Evolutionary conservation across 2,113 vertebrate species (phyloP).

Genomic region (Neomonachus schauinslandi): DNA sequence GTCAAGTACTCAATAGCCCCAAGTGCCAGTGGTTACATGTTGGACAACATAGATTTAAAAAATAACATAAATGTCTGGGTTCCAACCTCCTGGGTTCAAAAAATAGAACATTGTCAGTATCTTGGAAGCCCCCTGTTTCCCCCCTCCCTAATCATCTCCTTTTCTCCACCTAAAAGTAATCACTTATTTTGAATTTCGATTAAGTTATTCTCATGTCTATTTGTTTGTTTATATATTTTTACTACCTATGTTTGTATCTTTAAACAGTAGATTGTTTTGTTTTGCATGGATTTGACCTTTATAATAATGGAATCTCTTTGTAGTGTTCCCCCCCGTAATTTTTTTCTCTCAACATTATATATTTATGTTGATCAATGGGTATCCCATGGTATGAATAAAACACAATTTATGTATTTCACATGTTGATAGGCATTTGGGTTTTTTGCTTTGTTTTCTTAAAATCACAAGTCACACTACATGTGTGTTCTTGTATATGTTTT

Average conservation of each 20-base stretch:
- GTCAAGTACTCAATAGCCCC: background rate
- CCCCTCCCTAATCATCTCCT: background rate
- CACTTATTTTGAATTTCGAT: background rate
- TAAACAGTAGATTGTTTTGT: background rate
- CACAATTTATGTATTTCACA: background rate
- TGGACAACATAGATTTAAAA: background rate
- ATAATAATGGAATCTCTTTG: background rate
- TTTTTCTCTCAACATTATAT: background rate
- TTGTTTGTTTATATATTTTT: background rate
- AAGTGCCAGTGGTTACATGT: background rate
- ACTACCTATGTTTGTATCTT: background rate
- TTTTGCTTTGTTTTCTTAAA: background rate
- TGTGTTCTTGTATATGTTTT: background rate
- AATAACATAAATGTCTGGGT: background rate
- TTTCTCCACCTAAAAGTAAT: background rate
- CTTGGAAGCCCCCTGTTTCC: background rate
- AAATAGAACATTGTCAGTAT: background rate
- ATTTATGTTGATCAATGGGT: background rate
- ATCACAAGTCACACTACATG: background rate
- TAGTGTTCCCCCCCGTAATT: background rate
- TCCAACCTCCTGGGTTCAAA: background rate
- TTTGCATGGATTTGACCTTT: slow-evolving; percentile 12
- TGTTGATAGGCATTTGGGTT: background rate
- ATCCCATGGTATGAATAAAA: background rate
- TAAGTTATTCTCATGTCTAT: background rate